A percentile compares a stretch with the other conserved stretches of the same genome.
These are phyloP conservation scores for Brachionus angularis DNA, from an alignment of 1,140 invertebrate genomes.

Conservation along the genomic window DNA sequence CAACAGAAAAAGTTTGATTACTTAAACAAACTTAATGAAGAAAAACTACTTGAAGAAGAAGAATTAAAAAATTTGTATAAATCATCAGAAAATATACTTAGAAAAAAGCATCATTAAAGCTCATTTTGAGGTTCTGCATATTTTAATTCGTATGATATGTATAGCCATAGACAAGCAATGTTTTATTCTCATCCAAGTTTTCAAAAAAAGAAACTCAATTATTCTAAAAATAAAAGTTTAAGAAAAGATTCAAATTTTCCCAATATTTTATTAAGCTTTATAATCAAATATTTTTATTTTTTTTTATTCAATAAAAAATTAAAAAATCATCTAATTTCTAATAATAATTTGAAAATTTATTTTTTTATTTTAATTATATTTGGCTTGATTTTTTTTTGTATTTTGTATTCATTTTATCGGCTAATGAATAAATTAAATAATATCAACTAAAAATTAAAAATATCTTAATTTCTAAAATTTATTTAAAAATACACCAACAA, in stretches of 20 bases:
- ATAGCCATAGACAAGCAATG: background rate
- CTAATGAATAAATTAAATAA: background rate
- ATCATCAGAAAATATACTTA: background rate
- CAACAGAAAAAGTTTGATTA: constrained; percentile 20
- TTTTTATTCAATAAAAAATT: constrained; percentile 2
- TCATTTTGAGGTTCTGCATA: background rate
- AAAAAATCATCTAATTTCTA: too few species aligned
- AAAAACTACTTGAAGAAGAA: background rate
- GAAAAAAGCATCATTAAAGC: background rate
- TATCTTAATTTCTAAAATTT: too few species aligned
- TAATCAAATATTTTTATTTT: background rate
- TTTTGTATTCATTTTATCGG: constrained; percentile 1
- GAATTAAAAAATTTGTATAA: constrained; percentile 16
- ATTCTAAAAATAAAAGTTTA: too few species aligned
- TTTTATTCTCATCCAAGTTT: too few species aligned
- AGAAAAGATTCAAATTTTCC: too few species aligned
- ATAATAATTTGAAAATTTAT: constrained; percentile 17
- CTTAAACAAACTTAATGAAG: constrained; percentile 9
- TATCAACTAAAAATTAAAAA: background rate
- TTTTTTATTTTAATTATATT: background rate
- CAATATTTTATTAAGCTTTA: too few species aligned
- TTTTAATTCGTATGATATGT: constrained; percentile 6
- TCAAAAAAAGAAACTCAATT: too few species aligned
- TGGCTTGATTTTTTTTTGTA: background rate
- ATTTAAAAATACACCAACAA: too few species aligned